Percentiles rank a stretch among this genome's conserved stretches.
phyloP scores from a whole-genome alignment of 2,888 invertebrate genomes.

The Caenorhabditis afra region DNA sequence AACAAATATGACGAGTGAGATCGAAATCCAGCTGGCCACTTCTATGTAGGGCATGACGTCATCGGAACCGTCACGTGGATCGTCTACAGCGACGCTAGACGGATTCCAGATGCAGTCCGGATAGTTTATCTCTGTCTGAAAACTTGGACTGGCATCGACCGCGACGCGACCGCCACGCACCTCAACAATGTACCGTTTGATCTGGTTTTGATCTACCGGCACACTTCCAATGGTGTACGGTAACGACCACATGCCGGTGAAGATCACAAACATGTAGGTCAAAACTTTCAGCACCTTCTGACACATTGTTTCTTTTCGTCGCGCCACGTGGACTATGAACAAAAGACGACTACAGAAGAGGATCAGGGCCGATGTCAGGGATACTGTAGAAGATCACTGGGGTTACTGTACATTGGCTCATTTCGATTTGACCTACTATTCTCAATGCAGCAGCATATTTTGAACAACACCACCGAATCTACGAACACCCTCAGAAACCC shows the following conservation, averaged over 20 bases:
- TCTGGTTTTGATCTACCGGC: background rate
- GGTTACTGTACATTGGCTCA: no score
- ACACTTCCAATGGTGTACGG: constrained; percentile 12
- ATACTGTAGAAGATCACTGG: no score
- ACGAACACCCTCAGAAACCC: constrained; percentile 26
- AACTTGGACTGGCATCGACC: no score
- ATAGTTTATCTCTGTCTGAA: background rate
- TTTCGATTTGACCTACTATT: constrained; percentile 8
- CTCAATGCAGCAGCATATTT: constrained; percentile 5
- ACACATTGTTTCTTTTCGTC: background rate
- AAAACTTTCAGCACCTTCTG: constrained; percentile 6
- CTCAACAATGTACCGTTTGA: background rate
- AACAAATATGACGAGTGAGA: constrained; percentile 8
- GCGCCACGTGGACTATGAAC: constrained; percentile 30
- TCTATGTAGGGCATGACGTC: constrained; percentile 11
- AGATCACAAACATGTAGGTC: background rate
- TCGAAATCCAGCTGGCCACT: constrained; percentile 21
- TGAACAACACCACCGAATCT: constrained; percentile 1
- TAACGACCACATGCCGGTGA: constrained; percentile 12
- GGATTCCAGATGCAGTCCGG: constrained; percentile 28
- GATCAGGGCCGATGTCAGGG: constrained; percentile 20
- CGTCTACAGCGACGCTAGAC: constrained; percentile 5
- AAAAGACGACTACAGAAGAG: constrained; percentile 33
- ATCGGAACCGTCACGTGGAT: background rate
- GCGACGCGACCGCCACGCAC: no score